Percentiles rank a stretch among this genome's conserved stretches.
These are phyloP conservation scores for Drosophila mayri DNA, from an alignment of 1,140 invertebrate genomes.

Conservation along the genomic window DNA sequence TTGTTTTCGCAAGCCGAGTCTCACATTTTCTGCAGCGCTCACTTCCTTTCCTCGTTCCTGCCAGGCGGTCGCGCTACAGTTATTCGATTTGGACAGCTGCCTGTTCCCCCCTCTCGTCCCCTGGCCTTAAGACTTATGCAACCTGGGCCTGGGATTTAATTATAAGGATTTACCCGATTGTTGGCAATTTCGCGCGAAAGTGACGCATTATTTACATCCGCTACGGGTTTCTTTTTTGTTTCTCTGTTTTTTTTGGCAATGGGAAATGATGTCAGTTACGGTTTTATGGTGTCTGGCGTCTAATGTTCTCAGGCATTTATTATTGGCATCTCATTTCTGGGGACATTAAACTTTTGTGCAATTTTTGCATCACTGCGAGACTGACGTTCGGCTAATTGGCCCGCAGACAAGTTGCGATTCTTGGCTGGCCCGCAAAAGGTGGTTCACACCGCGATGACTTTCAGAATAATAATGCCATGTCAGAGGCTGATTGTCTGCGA, in stretches of 20 bases:
- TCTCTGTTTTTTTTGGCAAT: conserved; percentile 3
- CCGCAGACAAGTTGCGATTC: conserved; percentile 40
- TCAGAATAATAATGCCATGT: conserved; percentile 61
- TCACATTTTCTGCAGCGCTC: conserved; percentile 56
- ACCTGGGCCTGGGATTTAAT: conserved; percentile 61
- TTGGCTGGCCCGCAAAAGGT: conserved; percentile 8
- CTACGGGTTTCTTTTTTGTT: conserved; percentile 29
- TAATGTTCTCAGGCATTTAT: conserved; percentile 24
- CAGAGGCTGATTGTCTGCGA: conserved; percentile 34
- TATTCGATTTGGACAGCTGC: conserved; percentile 53
- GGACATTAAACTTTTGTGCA: conserved; percentile 27
- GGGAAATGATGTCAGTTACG: conserved; percentile 51
- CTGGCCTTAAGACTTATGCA: conserved; percentile 28
- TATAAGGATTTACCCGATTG: conserved; percentile 74
- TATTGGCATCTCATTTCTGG: conserved; percentile 16
- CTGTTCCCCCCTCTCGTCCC: background rate
- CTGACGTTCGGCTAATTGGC: conserved; percentile 41
- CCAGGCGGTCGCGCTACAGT: conserved; percentile 60
- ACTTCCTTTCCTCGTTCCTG: conserved; percentile 72
- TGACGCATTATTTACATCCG: conserved; percentile 71
- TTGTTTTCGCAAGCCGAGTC: conserved; percentile 58
- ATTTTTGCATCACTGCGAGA: conserved; percentile 29
- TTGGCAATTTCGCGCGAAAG: conserved; percentile 53
- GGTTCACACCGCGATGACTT: conserved; percentile 61
- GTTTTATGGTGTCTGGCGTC: background rate